Evolutionary conservation across 1,140 invertebrate genomes (phyloP).

Genomic region (Tribolium castaneum): DNA sequence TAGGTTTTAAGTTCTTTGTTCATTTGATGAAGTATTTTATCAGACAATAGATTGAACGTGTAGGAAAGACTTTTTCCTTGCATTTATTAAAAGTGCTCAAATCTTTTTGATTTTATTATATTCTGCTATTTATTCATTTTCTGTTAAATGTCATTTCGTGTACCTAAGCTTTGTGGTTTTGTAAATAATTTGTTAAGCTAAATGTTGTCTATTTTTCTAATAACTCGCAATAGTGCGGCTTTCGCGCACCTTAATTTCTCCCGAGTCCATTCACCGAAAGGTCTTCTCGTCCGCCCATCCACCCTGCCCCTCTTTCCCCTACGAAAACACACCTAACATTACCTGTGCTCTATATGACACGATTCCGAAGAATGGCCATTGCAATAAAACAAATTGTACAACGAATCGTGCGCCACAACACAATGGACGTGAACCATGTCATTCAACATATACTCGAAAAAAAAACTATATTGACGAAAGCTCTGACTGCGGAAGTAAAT

Average conservation of each 20-base stretch:
- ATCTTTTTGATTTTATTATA: no score
- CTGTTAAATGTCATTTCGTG: no score
- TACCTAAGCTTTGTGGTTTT: no score
- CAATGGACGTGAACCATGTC: constrained; percentile 22
- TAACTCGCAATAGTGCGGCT: neutral
- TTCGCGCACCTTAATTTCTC: neutral
- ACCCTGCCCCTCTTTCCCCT: neutral
- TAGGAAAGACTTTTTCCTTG: no score
- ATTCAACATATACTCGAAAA: neutral
- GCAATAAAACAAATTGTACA: constrained; percentile 4
- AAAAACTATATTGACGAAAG: no score
- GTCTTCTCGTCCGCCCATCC: neutral
- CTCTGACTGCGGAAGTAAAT: neutral
- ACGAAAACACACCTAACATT: neutral
- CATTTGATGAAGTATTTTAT: no score
- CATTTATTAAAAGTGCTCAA: no score
- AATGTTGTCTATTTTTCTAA: neutral
- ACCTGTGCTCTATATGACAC: neutral
- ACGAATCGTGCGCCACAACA: constrained; percentile 15
- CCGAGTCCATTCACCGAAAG: neutral
- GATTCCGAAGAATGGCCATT: constrained; percentile 1
- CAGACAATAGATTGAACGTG: no score
- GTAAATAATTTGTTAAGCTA: no score
- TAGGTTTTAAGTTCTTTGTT: no score
- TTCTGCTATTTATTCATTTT: no score